Base-by-base conservation (phyloP, 2,113 vertebrate genomes). In the Chitala chitala region DNA sequence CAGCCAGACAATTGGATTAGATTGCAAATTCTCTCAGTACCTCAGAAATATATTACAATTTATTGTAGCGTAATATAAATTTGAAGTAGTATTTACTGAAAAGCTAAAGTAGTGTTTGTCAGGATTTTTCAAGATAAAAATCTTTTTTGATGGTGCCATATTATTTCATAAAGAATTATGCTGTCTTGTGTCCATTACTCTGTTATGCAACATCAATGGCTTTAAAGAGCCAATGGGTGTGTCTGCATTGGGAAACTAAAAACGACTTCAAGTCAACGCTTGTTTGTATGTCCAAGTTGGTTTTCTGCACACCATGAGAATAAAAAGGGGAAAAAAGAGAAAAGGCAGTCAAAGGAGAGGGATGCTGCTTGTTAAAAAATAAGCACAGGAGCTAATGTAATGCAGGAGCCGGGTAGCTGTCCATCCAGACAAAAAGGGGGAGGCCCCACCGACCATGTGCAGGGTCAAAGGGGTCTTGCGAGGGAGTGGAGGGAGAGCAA, bases 381-480 rank as follows among this genome's bases (percentile, higher is more conserved):
- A 53, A 70, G 51, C 50, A 22, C 1, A 15, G 58, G 44, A 20
- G 20, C 15, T 31, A 33, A 38, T 46, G 71, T 33, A 10, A 26
- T 44, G n/a, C 12, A 8, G 54, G 71, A 59, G 20, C 53, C n/a
- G 31, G 29, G 22, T 48, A 17, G 9, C 22, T 24, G 20, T 53
- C 33, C 20, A 3, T 36, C 53, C n/a, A 72, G 70, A 72, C 53
- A 58, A 29, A 44, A 24, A 56, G 38, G 56, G 29, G 42, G 70
- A 1, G 70, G 36, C 13, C 36, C 15, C 40, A 38, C n/a, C n/a
- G 63, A 24, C 33, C 63, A 26, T 58, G 55, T 63, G 55, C 29
- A 20, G 22, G 72, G 58, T 36, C 17, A 46, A 36, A 15, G 58
- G 72, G 72, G 72, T 61, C 58, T 36, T 12, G 72, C 7, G 29